Percentiles rank a stretch among this genome's conserved stretches.
phyloP scores from a whole-genome alignment of 2,888 invertebrate genomes.

The Palloptera scutellata region DNA sequence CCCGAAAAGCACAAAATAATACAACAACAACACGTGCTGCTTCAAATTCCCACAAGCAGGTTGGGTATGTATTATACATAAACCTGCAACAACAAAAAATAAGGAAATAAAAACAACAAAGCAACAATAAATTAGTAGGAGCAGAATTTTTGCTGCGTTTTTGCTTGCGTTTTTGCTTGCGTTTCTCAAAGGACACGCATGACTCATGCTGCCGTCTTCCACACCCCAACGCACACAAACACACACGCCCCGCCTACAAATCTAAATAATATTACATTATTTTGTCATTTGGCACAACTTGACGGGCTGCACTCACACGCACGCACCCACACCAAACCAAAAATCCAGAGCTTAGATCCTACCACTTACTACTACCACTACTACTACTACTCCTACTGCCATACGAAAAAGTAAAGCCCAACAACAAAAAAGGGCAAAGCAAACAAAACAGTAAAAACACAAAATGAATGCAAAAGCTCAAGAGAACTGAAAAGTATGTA shows the following conservation, averaged over 20 bases:
- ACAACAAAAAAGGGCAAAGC: background rate
- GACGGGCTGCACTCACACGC: conserved; percentile 33
- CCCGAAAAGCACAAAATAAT: too few relatives aligned
- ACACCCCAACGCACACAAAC: conserved; percentile 14
- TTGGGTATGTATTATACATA: too few relatives aligned
- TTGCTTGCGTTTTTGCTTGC: conserved; percentile 20
- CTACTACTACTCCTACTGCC: background rate
- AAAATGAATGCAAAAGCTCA: conserved; percentile 54
- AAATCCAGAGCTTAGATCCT: conserved; percentile 20
- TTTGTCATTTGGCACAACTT: conserved; percentile 33
- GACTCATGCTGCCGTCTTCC: conserved; percentile 36
- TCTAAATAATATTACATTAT: conserved; percentile 39
- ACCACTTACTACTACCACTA: background rate
- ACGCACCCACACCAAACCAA: conserved; percentile 47
- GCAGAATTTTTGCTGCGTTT: background rate
- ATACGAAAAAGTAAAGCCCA: conserved; percentile 44
- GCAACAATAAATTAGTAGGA: conserved; percentile 7
- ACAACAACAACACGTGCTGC: too few relatives aligned
- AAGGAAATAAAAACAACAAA: conserved; percentile 8
- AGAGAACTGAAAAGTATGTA: conserved; percentile 39
- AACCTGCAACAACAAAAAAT: background rate
- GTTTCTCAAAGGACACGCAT: conserved; percentile 37
- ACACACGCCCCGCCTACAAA: conserved; percentile 25
- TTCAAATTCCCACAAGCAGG: conserved; percentile 10
- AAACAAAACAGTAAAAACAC: conserved; percentile 11